These are phyloP conservation scores for Papilio aristodemus DNA, from an alignment of 1,140 invertebrate species.

Conservation along the genomic window DNA sequence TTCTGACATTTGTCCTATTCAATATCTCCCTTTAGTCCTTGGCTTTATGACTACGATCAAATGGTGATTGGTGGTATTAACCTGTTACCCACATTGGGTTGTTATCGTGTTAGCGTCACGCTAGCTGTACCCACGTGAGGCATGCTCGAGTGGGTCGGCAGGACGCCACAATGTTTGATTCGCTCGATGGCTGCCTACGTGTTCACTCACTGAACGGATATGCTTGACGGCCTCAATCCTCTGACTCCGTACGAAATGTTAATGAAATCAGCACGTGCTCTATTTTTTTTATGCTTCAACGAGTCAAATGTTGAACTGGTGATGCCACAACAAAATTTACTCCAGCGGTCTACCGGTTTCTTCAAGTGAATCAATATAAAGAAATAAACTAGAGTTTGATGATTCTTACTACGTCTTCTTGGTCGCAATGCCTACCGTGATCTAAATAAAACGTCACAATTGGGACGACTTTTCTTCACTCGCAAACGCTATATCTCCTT, in stretches of 20 bases:
- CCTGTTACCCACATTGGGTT: neutral
- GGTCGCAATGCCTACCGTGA: too few relatives aligned
- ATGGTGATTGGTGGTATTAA: neutral
- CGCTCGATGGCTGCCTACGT: slow-evolving; percentile 48
- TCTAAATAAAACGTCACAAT: too few relatives aligned
- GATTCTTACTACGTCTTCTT: too few relatives aligned
- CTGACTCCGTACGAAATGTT: slow-evolving; percentile 21
- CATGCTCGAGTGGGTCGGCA: slow-evolving; percentile 46
- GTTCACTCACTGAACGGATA: slow-evolving; percentile 39
- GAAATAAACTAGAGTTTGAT: too few relatives aligned
- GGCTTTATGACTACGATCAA: neutral
- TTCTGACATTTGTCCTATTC: too few relatives aligned
- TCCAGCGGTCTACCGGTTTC: too few relatives aligned
- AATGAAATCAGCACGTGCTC: slow-evolving; percentile 1
- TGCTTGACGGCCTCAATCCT: slow-evolving; percentile 23
- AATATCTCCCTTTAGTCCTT: too few relatives aligned
- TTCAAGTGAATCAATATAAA: too few relatives aligned
- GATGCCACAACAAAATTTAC: too few relatives aligned
- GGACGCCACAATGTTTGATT: slow-evolving; percentile 45
- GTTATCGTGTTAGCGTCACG: slow-evolving; percentile 3
- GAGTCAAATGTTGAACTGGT: neutral
- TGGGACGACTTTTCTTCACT: too few relatives aligned
- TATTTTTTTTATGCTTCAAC: neutral
- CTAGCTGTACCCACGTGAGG: slow-evolving; percentile 42
- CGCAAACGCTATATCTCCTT: too few relatives aligned